Percentiles rank a stretch among this genome's conserved stretches.
phyloP scores from a whole-genome alignment of 1,140 invertebrate species.

The Venustaconcha ellipsiformis region DNA sequence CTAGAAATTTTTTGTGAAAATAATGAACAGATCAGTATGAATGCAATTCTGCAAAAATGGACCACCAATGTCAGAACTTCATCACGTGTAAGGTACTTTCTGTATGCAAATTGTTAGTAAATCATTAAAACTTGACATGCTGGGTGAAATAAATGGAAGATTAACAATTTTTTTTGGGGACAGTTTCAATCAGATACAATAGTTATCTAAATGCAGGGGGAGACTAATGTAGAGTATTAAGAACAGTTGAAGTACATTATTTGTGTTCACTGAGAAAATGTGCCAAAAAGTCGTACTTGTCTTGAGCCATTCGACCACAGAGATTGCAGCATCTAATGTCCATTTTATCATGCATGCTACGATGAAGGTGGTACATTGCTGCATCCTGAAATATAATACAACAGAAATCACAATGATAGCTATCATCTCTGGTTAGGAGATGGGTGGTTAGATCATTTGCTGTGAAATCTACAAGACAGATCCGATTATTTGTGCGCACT shows the following conservation, averaged over 20 bases:
- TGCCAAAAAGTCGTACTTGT: conserved; percentile 56
- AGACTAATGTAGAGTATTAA: no score
- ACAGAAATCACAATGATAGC: conserved; percentile 53
- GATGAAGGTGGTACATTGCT: conserved; percentile 56
- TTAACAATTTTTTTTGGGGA: no score
- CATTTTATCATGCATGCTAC: conserved; percentile 59
- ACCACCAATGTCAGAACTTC: no score
- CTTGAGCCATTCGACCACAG: conserved; percentile 48
- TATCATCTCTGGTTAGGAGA: conserved; percentile 52
- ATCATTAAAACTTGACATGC: no score
- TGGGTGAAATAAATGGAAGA: no score
- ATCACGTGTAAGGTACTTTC: no score
- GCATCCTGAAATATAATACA: conserved; percentile 55
- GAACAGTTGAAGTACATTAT: conserved; percentile 4
- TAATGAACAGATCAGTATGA: no score
- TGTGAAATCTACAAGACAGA: conserved; percentile 49
- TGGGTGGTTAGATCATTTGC: conserved; percentile 47
- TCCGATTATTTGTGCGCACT: conserved; percentile 25
- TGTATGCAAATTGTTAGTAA: no score
- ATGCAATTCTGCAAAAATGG: no score
- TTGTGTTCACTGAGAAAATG: conserved; percentile 55
- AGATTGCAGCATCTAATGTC: conserved; percentile 54
- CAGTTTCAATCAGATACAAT: no score
- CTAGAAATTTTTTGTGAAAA: no score
- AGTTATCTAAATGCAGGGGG: no score